These are phyloP conservation scores for Patagioenas fasciata DNA, from an alignment of 2,113 vertebrate species.

Conservation along the genomic window DNA sequence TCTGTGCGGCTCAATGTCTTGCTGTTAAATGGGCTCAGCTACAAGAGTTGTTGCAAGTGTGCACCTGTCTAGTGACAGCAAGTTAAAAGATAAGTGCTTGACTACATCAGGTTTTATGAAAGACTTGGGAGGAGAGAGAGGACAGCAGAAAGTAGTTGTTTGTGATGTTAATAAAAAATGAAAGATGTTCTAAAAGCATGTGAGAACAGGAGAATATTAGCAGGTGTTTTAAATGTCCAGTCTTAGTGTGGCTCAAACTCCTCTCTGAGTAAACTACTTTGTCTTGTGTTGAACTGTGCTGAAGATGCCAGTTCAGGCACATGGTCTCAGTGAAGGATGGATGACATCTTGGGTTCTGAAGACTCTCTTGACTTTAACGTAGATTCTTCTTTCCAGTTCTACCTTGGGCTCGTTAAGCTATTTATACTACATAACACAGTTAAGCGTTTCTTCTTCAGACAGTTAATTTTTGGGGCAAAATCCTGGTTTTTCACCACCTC, in stretches of 20 bases:
- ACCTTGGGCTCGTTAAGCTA: background rate
- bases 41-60: slow-evolving; percentile 21
- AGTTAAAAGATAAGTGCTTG: slow-evolving; percentile 53
- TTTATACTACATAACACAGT: background rate
- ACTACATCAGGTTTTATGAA: slow-evolving; percentile 74
- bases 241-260: no score
- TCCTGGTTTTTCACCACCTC: background rate
- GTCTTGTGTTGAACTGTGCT: background rate
- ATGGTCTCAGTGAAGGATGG: background rate
- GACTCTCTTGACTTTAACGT: background rate
- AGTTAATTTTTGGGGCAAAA: background rate
- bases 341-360: background rate
- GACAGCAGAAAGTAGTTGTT: slow-evolving; percentile 45
- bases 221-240: slow-evolving; percentile 48
- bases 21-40: slow-evolving; percentile 26
- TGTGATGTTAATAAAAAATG: slow-evolving; percentile 47
- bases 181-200: slow-evolving; percentile 32
- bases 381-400: background rate
- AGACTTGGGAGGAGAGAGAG: slow-evolving; percentile 58
- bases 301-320: background rate
- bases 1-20: background rate
- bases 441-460: background rate
- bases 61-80: slow-evolving; percentile 54
- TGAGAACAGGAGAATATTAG: slow-evolving; percentile 25
- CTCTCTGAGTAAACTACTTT: background rate